Percentiles rank a stretch among this genome's conserved stretches.
phyloP scores from a whole-genome alignment of 2,113 vertebrate species.

The Pithys albifrons region DNA sequence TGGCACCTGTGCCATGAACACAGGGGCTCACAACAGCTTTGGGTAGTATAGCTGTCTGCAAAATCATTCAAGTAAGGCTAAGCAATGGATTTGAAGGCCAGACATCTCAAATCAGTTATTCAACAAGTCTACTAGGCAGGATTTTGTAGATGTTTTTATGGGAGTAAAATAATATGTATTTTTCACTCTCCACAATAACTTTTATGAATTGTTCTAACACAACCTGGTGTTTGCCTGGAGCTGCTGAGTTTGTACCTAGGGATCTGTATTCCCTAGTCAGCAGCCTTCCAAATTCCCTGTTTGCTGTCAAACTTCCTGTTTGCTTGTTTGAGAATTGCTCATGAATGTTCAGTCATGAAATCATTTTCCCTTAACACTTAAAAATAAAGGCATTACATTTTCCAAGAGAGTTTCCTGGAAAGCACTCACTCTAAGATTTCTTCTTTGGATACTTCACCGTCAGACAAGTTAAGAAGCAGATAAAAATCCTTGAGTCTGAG shows the following conservation, averaged over 20 bases:
- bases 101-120: background rate
- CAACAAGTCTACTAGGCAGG: background rate
- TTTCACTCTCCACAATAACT: background rate
- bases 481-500: background rate
- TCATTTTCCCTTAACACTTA: background rate
- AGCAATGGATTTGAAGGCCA: background rate
- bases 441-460: background rate
- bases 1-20: fast-evolving
- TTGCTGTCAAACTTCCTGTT: background rate
- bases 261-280: background rate
- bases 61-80: background rate
- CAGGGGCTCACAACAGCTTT: background rate
- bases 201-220: background rate
- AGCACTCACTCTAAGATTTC: background rate
- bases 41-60: background rate
- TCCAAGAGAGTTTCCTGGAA: constrained; percentile 30
- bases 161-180: background rate
- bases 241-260: background rate
- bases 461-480: background rate
- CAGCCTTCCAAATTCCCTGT: background rate
- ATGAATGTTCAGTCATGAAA: background rate
- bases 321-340: background rate
- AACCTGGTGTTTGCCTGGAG: background rate
- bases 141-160: background rate
- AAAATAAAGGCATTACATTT: background rate